Percentiles rank a stretch among this genome's conserved stretches.
These are phyloP conservation scores for Eubasilissa splendida DNA, from an alignment of 2,888 invertebrate species.

Conservation along the genomic window DNA sequence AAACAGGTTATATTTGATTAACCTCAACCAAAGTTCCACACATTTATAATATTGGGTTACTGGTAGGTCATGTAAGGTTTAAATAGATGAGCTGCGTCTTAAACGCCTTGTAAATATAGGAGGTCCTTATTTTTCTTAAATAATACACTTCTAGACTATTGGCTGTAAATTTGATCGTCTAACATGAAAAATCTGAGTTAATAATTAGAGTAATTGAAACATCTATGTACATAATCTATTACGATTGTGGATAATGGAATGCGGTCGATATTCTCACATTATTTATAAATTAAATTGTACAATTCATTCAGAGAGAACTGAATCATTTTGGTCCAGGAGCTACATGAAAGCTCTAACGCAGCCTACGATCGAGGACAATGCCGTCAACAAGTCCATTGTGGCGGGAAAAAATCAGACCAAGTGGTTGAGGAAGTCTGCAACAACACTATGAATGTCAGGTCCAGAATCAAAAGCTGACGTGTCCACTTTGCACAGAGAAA, in stretches of 20 bases:
- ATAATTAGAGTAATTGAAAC: conserved; percentile 21
- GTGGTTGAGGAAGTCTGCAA: no score
- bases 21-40: neutral
- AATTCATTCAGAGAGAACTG: no score
- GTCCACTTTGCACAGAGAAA: no score
- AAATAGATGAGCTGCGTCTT: conserved; percentile 47
- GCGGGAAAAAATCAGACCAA: no score
- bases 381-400: no score
- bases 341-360: no score
- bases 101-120: conserved; percentile 55
- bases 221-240: conserved; percentile 11
- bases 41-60: conserved; percentile 49
- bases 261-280: conserved; percentile 12
- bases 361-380: no score
- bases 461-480: no score
- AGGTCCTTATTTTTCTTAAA: conserved; percentile 52
- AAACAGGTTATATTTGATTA: neutral
- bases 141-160: neutral
- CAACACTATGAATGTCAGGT: no score
- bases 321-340: no score
- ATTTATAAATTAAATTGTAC: neutral
- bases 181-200: neutral
- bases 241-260: neutral
- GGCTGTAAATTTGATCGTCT: neutral
- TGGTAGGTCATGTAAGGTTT: conserved; percentile 40